Conservation (phyloP, 2,888 invertebrate species). For the Hoplodrina blanda region DNA sequence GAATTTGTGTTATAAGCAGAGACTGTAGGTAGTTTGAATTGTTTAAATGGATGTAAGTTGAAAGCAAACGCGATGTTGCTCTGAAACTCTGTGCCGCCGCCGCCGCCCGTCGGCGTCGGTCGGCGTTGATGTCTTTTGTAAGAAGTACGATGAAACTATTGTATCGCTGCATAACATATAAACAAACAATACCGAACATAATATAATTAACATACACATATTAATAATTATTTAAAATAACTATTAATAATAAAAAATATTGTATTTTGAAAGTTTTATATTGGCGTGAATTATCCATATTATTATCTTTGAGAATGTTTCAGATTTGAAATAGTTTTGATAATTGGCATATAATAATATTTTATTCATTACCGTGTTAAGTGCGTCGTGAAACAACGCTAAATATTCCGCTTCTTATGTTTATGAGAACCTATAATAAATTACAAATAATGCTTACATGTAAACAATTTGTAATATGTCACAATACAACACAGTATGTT, state of each 20-base stretch:
- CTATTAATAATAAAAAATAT: not conserved
- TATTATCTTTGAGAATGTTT: not conserved
- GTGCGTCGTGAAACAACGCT: not conserved
- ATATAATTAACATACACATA: not conserved
- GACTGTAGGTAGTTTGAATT: not conserved
- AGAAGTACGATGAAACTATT: slow-evolving; percentile 50
- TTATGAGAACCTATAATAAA: slow-evolving; percentile 7
- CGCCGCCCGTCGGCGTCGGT: slow-evolving; percentile 69
- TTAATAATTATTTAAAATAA: slow-evolving; percentile 8
- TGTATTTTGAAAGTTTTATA: not conserved
- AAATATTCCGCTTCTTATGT: not conserved
- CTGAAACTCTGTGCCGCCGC: slow-evolving; percentile 65
- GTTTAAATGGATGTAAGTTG: not conserved
- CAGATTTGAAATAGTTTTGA: not conserved
- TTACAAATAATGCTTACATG: slow-evolving; percentile 1
- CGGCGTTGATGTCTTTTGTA: slow-evolving; percentile 86
- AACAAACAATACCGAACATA: slow-evolving; percentile 6
- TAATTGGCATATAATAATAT: not conserved
- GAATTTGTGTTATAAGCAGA: not conserved
- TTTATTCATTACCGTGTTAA: not conserved
- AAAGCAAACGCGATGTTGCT: not conserved
- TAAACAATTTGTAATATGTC: slow-evolving; percentile 17
- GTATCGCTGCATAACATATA: not conserved
- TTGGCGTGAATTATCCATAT: not conserved
- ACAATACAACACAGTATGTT: not conserved